Evolutionary conservation across 92 coral and sea anemone genomes (phyloP).

Genomic region (Siderastrea radians): DNA sequence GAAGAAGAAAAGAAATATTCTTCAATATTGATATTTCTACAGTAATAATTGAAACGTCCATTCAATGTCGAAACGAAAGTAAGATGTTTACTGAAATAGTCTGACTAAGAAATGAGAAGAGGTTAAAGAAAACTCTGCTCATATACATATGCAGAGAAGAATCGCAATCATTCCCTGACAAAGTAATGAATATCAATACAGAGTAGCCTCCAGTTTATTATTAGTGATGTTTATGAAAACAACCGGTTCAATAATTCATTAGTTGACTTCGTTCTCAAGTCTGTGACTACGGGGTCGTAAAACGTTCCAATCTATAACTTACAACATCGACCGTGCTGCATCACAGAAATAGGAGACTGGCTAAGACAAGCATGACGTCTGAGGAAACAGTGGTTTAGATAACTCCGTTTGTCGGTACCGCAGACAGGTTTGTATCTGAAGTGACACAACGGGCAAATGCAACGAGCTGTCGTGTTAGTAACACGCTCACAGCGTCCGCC

Average conservation of each 20-base stretch:
- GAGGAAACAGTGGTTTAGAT: slow-evolving; percentile 86
- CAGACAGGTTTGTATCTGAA: slow-evolving; percentile 91
- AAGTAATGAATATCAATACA: no score
- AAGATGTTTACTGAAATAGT: no score
- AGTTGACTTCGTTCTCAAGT: not conserved
- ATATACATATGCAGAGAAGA: no score
- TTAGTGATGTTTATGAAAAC: not conserved
- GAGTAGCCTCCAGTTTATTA: no score
- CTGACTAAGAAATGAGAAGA: no score
- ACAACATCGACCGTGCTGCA: slow-evolving; percentile 87
- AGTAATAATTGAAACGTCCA: not conserved
- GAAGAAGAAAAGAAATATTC: no score
- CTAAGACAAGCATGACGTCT: slow-evolving; percentile 78
- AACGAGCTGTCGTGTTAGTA: slow-evolving; percentile 75
- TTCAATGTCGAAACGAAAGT: not conserved
- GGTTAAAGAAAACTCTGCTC: no score
- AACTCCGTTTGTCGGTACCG: slow-evolving; percentile 84
- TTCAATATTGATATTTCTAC: no score
- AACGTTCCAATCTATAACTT: slow-evolving; percentile 41
- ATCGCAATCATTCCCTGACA: no score
- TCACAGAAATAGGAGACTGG: slow-evolving; percentile 61
- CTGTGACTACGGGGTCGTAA: not conserved
- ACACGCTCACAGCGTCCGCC: slow-evolving; percentile 81
- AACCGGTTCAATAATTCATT: not conserved
- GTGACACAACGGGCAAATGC: slow-evolving; percentile 81